Evolutionary conservation across 2,797 vertebrate species (phyloP), one percentile per base, ranked within the genome.

Genomic region (Miichthys miiuy): DNA sequence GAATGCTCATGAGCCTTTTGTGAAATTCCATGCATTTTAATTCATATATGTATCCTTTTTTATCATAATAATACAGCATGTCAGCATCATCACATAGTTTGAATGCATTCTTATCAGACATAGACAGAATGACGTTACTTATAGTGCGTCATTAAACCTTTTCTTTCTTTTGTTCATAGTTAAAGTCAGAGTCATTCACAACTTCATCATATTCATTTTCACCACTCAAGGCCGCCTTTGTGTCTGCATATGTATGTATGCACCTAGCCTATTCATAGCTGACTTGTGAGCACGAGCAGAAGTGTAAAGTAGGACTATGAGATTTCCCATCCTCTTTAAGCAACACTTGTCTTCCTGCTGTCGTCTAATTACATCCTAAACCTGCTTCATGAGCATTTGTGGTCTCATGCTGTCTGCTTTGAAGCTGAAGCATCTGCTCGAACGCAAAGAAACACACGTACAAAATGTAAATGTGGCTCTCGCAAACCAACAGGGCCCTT

Each of bases 221-320:
- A 80, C 52, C 52, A 61, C 47, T 73, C 34, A 55, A 65, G 27
- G 0, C 50, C 51, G 80, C 62, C 27, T 67, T 55, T 79, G 21
- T 62, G 50, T 71, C 38, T 79, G 48, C 76, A 69, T 84, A 83
- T 81, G 48, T 86, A 54, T 62, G 30, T 75, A 80, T 75, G 41
- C 64, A 46, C 47, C 51, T 9, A 78, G 56, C 62, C 80, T 62
- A 3, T 72, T 80, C 48, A 41, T 25, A 71, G 64, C 50, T 72
- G 67, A 81, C 42, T 42, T 83, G 77, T 90, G 82, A 93, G 93
- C 89, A 60, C 87, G 86, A 54, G 91, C 87, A 82, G 61, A 89
- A 90, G 90, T 90, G 87, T 80, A 65, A 78, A 76, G 81, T 75
- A 79, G 77, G 8, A 84, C 74, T 60, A 69, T 74, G 72, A 77